Evolutionary conservation across 2,113 vertebrate genomes (phyloP).

Genomic region (Cebus imitator): DNA sequence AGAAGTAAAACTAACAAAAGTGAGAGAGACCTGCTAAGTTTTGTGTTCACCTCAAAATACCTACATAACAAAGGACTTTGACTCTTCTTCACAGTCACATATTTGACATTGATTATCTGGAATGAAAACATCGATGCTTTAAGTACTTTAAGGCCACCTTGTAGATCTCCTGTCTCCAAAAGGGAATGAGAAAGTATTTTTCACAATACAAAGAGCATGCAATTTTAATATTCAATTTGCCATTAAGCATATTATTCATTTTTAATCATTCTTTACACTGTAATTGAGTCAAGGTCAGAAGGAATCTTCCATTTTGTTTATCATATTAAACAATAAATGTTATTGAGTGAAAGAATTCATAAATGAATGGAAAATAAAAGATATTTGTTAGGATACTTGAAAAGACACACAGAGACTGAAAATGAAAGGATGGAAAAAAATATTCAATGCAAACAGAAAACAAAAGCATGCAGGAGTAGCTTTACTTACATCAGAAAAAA

Average conservation of each 20-base stretch:
- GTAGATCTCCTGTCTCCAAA: neutral
- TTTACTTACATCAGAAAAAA: neutral
- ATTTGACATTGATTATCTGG: neutral
- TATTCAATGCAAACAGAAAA: neutral
- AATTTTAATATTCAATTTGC: constrained; percentile 6
- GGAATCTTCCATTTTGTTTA: neutral
- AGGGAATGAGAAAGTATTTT: neutral
- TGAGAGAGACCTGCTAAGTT: neutral
- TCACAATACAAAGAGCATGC: neutral
- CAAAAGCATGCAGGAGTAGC: neutral
- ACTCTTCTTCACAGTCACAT: neutral
- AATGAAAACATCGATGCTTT: neutral
- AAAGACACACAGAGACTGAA: neutral
- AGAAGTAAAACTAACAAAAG: neutral
- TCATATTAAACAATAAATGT: neutral
- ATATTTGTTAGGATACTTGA: neutral
- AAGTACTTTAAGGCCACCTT: constrained; percentile 15
- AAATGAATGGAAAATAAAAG: neutral
- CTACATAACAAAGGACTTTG: neutral
- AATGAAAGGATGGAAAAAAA: neutral
- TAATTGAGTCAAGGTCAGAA: neutral
- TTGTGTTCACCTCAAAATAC: constrained; percentile 29
- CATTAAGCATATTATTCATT: constrained; percentile 6
- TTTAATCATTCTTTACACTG: neutral
- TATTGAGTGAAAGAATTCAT: neutral